Evolutionary conservation across 2,888 invertebrate species (phyloP).

Genomic region (Monochamus alternatus): DNA sequence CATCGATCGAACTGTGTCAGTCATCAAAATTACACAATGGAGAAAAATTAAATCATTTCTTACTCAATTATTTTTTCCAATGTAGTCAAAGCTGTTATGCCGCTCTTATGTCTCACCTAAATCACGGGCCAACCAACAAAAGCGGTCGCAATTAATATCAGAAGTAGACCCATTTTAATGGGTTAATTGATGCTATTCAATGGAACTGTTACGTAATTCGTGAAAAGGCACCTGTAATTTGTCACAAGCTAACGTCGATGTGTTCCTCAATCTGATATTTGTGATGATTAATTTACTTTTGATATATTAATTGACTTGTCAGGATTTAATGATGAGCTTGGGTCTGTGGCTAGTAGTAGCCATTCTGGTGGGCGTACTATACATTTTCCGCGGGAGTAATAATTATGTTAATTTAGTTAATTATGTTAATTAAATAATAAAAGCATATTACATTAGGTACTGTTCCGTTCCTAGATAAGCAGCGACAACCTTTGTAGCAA

Average conservation of each 20-base stretch:
- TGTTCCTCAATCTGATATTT: slow-evolving; percentile 21
- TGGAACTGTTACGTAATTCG: slow-evolving; percentile 13
- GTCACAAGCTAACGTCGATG: slow-evolving; percentile 22
- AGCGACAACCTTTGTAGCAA: neutral
- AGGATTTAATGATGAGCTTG: slow-evolving; percentile 8
- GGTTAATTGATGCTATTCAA: slow-evolving; percentile 17
- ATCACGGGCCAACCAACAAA: slow-evolving; percentile 10
- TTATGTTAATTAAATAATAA: slow-evolving; percentile 13
- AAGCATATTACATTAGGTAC: slow-evolving; percentile 2
- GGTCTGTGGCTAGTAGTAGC: neutral
- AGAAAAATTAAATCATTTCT: slow-evolving; percentile 4
- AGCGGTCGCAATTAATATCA: slow-evolving; percentile 28
- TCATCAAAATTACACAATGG: neutral
- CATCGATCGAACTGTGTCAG: neutral
- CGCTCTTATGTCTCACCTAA: slow-evolving; percentile 24
- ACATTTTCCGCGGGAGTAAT: neutral
- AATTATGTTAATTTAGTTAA: slow-evolving; percentile 9
- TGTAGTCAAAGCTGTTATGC: neutral
- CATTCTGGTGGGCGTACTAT: neutral
- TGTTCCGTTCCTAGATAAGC: neutral
- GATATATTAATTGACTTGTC: slow-evolving; percentile 22
- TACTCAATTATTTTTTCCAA: neutral
- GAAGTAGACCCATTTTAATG: slow-evolving; percentile 19
- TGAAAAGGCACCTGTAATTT: slow-evolving; percentile 25
- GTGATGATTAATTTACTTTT: slow-evolving; percentile 23